Base-by-base conservation (phyloP, 2,797 vertebrate species). In the Botia kubotai region DNA sequence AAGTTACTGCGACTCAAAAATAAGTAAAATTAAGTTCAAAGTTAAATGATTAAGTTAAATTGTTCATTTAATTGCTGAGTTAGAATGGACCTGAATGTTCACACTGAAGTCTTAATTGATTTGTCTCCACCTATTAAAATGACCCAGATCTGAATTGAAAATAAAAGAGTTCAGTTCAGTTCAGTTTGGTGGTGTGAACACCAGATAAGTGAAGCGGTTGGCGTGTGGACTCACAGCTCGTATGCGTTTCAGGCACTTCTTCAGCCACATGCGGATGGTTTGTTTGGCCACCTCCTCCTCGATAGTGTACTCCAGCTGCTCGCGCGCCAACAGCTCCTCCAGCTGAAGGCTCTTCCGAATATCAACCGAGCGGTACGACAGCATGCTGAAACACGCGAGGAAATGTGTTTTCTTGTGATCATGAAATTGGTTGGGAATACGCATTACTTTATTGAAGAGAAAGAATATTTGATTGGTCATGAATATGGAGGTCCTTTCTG, bases 261-360 rank as follows among this genome's bases (percentile, higher is more conserved):
- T 99, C 76, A 99, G 94, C 98, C 98, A 99, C 98, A 99, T 99
- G 85, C 98, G 96, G 85, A 99, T 99, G 70, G 98, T 99, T 93
- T 99, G 98, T 87, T 99, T 99, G 92, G 98, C 98, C 66, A 99
- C 98, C 89, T 99, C 98, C 91, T 99, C 98, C 87, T 99, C 98
- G 70, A 99, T 99, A 74, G 98, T 99, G 87, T 99, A 99, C 88
- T 99, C 98, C 84, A 99, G 92, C 89, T 99, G 98, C 86, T 99
- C 98, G 85, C 98, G 91, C 1, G 98, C 97, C 85, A 99, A 94
- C 82, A 99, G 94, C 91, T 99, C 98, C 91, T 99, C 98, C 90
- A 99, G 87, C 91, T 99, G 98, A 90, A 99, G 93, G 88, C 97
- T 98, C 92, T 99, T 99, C 82, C 98, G 94, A 88, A 99, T 99